phyloP scores from a whole-genome alignment of 2,888 invertebrate species.

The Odontocerum albicorne region DNA sequence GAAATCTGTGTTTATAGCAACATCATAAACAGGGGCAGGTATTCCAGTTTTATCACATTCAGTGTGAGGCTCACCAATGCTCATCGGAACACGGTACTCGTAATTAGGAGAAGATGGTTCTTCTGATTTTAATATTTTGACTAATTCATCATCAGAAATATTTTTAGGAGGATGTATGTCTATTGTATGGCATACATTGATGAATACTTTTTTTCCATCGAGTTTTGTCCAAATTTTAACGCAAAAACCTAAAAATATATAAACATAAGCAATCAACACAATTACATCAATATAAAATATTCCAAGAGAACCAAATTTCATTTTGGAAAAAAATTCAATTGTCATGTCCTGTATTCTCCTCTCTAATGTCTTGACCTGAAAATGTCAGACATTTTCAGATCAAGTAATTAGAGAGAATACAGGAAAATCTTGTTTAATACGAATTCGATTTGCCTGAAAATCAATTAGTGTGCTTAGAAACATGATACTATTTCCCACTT shows the following conservation, averaged over 20 bases:
- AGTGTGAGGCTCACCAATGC: conserved; percentile 78
- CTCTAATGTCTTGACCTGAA: too few species aligned
- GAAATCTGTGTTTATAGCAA: conserved; percentile 79
- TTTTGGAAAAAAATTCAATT: background rate
- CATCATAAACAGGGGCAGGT: conserved; percentile 76
- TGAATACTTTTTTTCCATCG: conserved; percentile 74
- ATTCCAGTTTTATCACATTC: conserved; percentile 78
- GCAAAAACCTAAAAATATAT: conserved; percentile 65
- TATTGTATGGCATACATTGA: conserved; percentile 82
- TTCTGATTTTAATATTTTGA: conserved; percentile 67
- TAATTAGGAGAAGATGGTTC: conserved; percentile 68
- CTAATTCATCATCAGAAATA: conserved; percentile 69
- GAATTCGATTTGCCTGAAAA: too few species aligned
- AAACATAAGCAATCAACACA: background rate
- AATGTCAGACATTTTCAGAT: too few species aligned
- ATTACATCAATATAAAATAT: background rate
- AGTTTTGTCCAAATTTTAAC: conserved; percentile 70
- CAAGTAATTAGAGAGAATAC: too few species aligned
- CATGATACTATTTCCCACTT: too few species aligned
- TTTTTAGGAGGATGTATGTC: conserved; percentile 75
- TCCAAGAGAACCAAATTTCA: background rate
- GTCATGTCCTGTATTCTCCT: background rate
- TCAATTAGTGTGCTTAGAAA: too few species aligned
- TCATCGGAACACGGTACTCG: conserved; percentile 89
- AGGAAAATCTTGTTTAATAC: too few species aligned